Percentiles rank a stretch among this genome's conserved stretches.
Evolutionary conservation across 1,140 invertebrate species (phyloP).

Genomic region (Drosophila pandora): DNA sequence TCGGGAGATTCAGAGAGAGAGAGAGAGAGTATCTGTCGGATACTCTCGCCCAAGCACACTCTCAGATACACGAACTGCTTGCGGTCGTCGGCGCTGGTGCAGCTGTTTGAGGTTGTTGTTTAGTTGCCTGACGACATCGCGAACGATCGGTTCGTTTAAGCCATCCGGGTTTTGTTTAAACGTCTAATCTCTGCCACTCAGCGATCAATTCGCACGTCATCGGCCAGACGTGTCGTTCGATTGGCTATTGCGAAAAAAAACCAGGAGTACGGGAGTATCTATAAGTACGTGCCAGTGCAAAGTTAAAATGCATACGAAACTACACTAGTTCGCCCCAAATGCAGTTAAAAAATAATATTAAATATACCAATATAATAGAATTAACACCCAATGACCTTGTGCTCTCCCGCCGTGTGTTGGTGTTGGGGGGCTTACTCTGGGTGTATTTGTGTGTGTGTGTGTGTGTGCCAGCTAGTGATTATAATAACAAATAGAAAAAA

Average conservation of each 20-base stretch:
- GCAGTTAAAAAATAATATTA: conserved; percentile 30
- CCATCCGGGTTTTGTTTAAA: conserved; percentile 12
- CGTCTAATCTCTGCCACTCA: conserved; percentile 32
- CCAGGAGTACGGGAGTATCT: conserved; percentile 37
- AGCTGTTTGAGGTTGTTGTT: conserved; percentile 14
- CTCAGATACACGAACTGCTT: conserved; percentile 36
- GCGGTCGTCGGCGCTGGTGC: conserved; percentile 1
- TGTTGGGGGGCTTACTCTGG: conserved; percentile 20
- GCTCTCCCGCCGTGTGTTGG: not conserved
- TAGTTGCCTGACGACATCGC: conserved; percentile 39
- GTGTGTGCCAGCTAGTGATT: conserved; percentile 27
- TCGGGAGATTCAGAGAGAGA: not conserved
- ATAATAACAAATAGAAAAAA: conserved; percentile 10
- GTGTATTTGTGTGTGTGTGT: conserved; percentile 8
- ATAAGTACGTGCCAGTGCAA: conserved; percentile 69
- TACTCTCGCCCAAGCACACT: conserved; percentile 7
- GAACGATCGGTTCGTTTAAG: conserved; percentile 41
- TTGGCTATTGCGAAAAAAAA: conserved; percentile 53
- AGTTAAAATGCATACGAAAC: conserved; percentile 26
- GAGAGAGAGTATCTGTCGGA: not conserved
- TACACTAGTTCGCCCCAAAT: conserved; percentile 17
- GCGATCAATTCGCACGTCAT: conserved; percentile 72
- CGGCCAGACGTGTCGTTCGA: conserved; percentile 71
- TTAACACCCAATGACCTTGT: conserved; percentile 50
- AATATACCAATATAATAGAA: conserved; percentile 11